A percentile compares a stretch with the other conserved stretches of the same genome.
phyloP scores from a whole-genome alignment of 2,888 invertebrate genomes.

The Drosophila eohydei region DNA sequence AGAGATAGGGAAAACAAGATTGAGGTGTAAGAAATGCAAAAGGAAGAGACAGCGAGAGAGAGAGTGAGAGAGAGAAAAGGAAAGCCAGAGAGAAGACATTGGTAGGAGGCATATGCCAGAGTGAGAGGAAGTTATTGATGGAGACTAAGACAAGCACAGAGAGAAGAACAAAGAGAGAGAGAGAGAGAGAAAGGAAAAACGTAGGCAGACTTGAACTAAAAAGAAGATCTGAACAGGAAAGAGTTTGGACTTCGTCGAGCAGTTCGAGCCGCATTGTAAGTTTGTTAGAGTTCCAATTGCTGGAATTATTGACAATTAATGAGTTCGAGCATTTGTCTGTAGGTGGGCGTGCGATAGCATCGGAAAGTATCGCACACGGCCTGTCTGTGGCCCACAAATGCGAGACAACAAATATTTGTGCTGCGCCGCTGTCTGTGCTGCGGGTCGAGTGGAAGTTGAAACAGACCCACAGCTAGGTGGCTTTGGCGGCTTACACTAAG shows the following conservation, averaged over 20 bases:
- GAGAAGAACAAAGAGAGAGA: not conserved
- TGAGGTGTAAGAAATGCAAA: not conserved
- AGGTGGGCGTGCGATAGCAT: not conserved
- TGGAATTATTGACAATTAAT: not conserved
- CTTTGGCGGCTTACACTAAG: constrained; percentile 41
- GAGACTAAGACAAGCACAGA: not conserved
- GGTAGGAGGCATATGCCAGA: not conserved
- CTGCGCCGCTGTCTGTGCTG: not conserved
- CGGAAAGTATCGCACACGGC: not conserved
- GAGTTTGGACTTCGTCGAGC: not conserved
- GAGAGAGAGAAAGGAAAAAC: not conserved
- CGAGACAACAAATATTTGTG: constrained; percentile 40
- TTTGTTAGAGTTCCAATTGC: not conserved
- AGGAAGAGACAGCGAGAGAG: not conserved
- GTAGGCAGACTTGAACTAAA: not conserved
- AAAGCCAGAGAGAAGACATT: not conserved
- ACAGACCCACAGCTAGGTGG: constrained; percentile 10
- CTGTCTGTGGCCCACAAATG: constrained; percentile 8
- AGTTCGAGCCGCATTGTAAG: not conserved
- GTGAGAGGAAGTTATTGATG: too few relatives aligned
- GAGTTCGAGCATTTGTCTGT: not conserved
- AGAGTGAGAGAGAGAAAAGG: not conserved
- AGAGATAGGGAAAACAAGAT: not conserved
- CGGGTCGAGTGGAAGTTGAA: not conserved
- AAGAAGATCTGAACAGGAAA: not conserved